Conservation (phyloP, 2,113 vertebrate genomes). For the Macquaria ambigua region DNA sequence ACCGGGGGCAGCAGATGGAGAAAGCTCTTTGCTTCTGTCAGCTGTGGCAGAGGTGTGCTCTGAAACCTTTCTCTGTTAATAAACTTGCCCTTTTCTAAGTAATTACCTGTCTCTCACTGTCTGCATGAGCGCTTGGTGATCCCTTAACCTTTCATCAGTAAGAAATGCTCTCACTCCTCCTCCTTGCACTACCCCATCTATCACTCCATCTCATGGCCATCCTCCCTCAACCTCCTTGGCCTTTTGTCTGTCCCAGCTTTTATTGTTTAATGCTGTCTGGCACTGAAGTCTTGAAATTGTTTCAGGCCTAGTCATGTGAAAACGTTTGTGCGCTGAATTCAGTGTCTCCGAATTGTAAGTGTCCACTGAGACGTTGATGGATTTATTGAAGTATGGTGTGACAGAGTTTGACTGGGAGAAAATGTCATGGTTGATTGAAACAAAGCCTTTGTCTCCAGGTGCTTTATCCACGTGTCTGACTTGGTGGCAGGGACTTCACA, state of each 20-base stretch:
- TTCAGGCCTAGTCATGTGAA: conserved; percentile 54
- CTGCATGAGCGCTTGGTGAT: conserved; percentile 68
- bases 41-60: conserved; percentile 59
- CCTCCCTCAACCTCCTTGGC: conserved; percentile 35
- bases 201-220: conserved; percentile 68
- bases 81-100: conserved; percentile 82
- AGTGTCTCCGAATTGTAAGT: conserved; percentile 36
- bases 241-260: conserved; percentile 57
- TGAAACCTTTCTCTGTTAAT: conserved; percentile 82
- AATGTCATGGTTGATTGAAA: conserved; percentile 62
- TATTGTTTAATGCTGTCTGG: conserved; percentile 53
- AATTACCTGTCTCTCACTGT: conserved; percentile 80
- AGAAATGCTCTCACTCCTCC: conserved; percentile 57
- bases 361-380: conserved; percentile 56
- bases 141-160: conserved; percentile 81
- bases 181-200: conserved; percentile 49
- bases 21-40: conserved; percentile 74
- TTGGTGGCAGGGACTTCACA: conserved; percentile 4
- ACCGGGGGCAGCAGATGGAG: conserved; percentile 43
- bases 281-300: conserved; percentile 42
- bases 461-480: not conserved
- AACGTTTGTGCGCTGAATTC: conserved; percentile 28
- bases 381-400: conserved; percentile 65
- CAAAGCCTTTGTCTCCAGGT: conserved; percentile 44
- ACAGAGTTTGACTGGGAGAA: conserved; percentile 57